Conservation (phyloP, 2,113 vertebrate species). For the Dipodomys ordii region DNA sequence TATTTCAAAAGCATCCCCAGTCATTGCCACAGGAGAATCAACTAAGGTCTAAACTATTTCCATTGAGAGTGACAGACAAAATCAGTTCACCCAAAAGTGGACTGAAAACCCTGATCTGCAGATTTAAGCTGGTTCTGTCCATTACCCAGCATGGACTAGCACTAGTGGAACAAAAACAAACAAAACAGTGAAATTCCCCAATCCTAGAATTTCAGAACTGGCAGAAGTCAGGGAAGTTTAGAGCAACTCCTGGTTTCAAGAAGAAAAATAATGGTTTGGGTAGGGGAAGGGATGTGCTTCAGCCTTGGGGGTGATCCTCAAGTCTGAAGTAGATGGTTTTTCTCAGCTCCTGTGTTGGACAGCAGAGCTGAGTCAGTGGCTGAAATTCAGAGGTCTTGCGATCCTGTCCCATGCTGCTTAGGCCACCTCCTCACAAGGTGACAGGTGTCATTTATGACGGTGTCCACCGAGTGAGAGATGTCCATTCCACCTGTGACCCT, state of each 20-base stretch:
- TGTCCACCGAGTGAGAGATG: neutral
- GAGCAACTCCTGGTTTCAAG: neutral
- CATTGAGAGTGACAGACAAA: neutral
- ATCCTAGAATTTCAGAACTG: neutral
- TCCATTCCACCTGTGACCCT: too few relatives aligned
- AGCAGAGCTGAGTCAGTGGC: neutral
- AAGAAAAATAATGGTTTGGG: neutral
- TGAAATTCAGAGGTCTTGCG: neutral
- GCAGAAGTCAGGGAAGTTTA: neutral
- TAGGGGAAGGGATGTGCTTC: too few relatives aligned
- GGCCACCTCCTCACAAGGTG: neutral
- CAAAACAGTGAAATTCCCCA: neutral
- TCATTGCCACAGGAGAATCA: neutral
- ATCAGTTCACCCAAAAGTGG: neutral
- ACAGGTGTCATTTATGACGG: neutral
- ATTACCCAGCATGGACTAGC: fast-evolving
- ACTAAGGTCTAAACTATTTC: neutral
- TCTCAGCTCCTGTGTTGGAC: neutral
- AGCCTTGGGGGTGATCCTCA: neutral
- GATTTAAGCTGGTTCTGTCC: neutral
- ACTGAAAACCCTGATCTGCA: neutral
- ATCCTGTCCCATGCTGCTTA: neutral
- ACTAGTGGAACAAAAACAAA: neutral
- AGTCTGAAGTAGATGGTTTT: neutral
- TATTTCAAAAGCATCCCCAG: neutral